phyloP scores from a whole-genome alignment of 2,888 invertebrate genomes.

The Ectemnius lituratus region DNA sequence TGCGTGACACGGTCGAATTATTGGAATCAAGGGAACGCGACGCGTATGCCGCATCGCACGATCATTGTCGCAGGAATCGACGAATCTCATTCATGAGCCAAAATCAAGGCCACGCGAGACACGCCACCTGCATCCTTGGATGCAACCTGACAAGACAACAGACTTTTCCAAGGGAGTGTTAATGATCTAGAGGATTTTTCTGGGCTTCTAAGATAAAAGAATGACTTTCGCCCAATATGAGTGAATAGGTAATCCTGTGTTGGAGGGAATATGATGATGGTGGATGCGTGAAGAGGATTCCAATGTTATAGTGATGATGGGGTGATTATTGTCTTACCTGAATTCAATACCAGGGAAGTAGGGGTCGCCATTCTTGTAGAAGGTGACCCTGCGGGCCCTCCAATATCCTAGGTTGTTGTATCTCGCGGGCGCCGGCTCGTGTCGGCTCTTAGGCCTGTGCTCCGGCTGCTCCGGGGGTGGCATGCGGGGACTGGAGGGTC shows the following conservation, averaged over 20 bases:
- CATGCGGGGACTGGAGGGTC: constrained; percentile 79
- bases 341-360: constrained; percentile 94
- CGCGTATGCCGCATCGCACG: not conserved
- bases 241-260: too few species aligned
- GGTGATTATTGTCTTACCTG: constrained; percentile 74
- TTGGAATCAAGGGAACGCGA: not conserved
- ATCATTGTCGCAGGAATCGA: constrained; percentile 12
- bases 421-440: constrained; percentile 79
- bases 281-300: not conserved
- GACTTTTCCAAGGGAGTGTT: not conserved
- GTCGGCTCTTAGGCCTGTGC: constrained; percentile 81
- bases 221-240: too few species aligned
- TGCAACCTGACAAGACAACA: constrained; percentile 20
- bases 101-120: constrained; percentile 46
- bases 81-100: constrained; percentile 44
- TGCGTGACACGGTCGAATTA: too few species aligned
- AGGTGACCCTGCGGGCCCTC: constrained; percentile 91
- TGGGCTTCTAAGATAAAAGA: too few species aligned
- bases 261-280: not conserved
- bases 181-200: not conserved
- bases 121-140: constrained; percentile 45
- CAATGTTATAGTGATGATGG: not conserved
- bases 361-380: constrained; percentile 96
- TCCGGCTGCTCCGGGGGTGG: constrained; percentile 80
- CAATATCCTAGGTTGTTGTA: constrained; percentile 92